These are phyloP conservation scores for Lithosia quadra DNA, from an alignment of 2,888 invertebrate species.

Conservation along the genomic window DNA sequence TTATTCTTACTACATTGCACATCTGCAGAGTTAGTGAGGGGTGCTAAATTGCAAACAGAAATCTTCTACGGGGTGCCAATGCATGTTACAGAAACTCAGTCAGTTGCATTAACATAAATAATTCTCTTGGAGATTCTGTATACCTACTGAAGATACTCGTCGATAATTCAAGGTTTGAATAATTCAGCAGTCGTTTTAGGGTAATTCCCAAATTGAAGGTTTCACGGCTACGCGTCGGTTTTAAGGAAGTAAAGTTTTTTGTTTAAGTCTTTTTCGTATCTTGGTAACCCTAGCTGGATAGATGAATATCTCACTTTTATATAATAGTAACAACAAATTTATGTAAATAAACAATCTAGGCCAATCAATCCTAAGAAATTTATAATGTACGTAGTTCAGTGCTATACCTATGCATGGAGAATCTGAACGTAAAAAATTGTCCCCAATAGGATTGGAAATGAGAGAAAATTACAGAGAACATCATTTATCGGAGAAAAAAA, in stretches of 20 bases:
- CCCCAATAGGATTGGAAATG: background rate
- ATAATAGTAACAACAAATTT: background rate
- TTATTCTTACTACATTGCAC: no score
- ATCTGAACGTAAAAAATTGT: no score
- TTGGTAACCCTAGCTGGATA: conserved; percentile 30
- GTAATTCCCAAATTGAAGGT: conserved; percentile 79
- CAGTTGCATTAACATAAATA: conserved; percentile 72
- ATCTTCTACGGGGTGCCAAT: conserved; percentile 21
- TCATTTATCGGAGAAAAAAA: conserved; percentile 8
- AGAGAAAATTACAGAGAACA: background rate
- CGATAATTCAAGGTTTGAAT: conserved; percentile 80
- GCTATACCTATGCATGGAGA: no score
- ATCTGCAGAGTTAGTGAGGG: no score
- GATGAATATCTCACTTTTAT: conserved; percentile 37
- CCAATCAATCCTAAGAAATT: background rate
- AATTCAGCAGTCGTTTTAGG: conserved; percentile 78
- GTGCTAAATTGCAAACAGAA: background rate
- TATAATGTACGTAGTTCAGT: no score
- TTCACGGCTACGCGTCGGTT: conserved; percentile 67
- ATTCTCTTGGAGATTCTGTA: conserved; percentile 72
- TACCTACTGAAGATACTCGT: conserved; percentile 69
- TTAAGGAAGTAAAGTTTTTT: conserved; percentile 72
- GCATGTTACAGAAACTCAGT: conserved; percentile 56
- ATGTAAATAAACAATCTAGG: background rate
- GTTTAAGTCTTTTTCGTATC: conserved; percentile 47